phyloP scores from a whole-genome alignment of 1,140 invertebrate species.

The Holcopasites calliopsidis region DNA sequence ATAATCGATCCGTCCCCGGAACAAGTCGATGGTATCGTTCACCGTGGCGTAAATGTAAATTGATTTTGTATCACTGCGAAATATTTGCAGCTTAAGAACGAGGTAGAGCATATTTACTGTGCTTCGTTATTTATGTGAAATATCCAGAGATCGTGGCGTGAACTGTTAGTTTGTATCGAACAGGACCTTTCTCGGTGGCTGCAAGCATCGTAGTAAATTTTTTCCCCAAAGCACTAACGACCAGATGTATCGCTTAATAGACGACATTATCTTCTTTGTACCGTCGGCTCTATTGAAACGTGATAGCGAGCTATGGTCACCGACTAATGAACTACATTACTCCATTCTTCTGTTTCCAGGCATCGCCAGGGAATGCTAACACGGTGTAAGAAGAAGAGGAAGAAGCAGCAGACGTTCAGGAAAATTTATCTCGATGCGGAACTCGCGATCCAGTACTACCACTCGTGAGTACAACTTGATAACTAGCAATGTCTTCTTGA shows the following conservation, averaged over 20 bases:
- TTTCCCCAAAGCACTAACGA: background rate
- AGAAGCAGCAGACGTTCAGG: slow-evolving; percentile 15
- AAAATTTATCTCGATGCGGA: slow-evolving; percentile 36
- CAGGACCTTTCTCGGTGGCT: background rate
- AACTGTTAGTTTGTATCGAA: background rate
- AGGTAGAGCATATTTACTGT: background rate
- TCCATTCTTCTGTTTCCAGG: slow-evolving; percentile 20
- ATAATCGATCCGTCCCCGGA: slow-evolving; percentile 14
- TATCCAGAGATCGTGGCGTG: background rate
- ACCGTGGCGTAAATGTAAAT: background rate
- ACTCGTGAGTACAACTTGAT: slow-evolving; percentile 12
- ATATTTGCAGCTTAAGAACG: background rate
- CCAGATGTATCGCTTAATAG: background rate
- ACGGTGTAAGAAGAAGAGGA: slow-evolving; percentile 15
- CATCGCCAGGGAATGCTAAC: slow-evolving; percentile 18
- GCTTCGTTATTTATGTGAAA: background rate
- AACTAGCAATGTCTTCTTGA: slow-evolving; percentile 9
- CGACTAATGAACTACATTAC: slow-evolving; percentile 31
- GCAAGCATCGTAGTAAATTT: background rate
- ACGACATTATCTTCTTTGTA: background rate
- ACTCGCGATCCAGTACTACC: slow-evolving; percentile 14
- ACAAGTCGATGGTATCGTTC: slow-evolving; percentile 28
- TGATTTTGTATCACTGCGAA: background rate
- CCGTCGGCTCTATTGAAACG: background rate
- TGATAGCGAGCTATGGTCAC: background rate